phyloP scores from a whole-genome alignment of 2,113 vertebrate genomes.

The Antennarius striatus region DNA sequence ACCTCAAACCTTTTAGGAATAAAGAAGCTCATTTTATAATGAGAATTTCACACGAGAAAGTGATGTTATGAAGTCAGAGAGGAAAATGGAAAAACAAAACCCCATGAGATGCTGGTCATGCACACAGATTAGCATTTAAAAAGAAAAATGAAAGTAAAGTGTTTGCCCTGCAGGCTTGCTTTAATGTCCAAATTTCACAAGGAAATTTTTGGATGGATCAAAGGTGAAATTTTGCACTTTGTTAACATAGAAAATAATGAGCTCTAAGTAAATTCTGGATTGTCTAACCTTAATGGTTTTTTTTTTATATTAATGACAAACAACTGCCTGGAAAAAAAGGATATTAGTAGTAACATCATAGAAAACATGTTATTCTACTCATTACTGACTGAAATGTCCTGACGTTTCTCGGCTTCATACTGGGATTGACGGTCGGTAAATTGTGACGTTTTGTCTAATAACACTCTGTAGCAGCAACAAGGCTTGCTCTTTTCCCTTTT shows the following conservation, averaged over 20 bases:
- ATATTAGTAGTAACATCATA: constrained; percentile 12
- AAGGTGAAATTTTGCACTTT: neutral
- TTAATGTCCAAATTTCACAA: neutral
- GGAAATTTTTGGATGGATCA: neutral
- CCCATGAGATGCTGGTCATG: constrained; percentile 11
- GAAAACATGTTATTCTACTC: constrained; percentile 32
- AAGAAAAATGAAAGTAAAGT: constrained; percentile 14
- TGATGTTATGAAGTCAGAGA: neutral
- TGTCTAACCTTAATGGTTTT: constrained; percentile 1
- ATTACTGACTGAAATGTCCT: constrained; percentile 34
- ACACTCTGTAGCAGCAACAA: constrained; percentile 31
- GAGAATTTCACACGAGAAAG: constrained; percentile 1
- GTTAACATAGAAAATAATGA: constrained; percentile 21
- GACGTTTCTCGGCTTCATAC: constrained; percentile 8
- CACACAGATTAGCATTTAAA: constrained; percentile 3
- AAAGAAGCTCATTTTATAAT: neutral
- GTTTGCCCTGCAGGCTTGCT: neutral
- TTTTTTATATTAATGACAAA: neutral
- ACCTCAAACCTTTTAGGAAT: neutral
- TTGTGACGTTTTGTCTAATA: constrained; percentile 26
- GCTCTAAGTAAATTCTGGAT: constrained; percentile 4
- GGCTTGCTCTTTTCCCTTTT: constrained; percentile 27
- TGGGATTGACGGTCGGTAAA: constrained; percentile 24
- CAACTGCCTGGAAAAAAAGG: constrained; percentile 15
- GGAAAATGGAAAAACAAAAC: neutral